phyloP scores from a whole-genome alignment of 2,888 invertebrate species.

The Drosophila imparisetae region DNA sequence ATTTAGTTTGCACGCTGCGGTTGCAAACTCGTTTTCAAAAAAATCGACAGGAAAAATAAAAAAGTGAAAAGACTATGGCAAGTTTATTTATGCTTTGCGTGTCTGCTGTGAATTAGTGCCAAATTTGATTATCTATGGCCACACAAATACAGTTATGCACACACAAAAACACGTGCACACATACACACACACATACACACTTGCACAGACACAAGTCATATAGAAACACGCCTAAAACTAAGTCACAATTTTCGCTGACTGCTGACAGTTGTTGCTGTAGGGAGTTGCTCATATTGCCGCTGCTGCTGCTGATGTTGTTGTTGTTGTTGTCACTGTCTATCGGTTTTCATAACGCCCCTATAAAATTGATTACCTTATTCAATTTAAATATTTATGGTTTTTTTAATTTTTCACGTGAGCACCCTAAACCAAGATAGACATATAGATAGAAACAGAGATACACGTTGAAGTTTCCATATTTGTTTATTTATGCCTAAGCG shows the following conservation, averaged over 20 bases:
- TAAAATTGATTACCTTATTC: slow-evolving; percentile 76
- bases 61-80: slow-evolving; percentile 62
- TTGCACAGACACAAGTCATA: slow-evolving; percentile 24
- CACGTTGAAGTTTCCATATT: neutral
- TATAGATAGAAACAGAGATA: neutral
- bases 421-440: neutral
- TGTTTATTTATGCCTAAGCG: slow-evolving; percentile 43
- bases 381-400: slow-evolving; percentile 66
- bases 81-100: slow-evolving; percentile 81
- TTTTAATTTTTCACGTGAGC: slow-evolving; percentile 43
- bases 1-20: slow-evolving; percentile 56
- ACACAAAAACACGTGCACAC: slow-evolving; percentile 31
- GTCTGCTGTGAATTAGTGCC: slow-evolving; percentile 80
- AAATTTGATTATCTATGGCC: slow-evolving; percentile 80
- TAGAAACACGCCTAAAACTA: slow-evolving; percentile 68
- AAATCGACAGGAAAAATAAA: slow-evolving; percentile 41
- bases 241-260: slow-evolving; percentile 59
- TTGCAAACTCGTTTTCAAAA: slow-evolving; percentile 51
- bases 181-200: slow-evolving; percentile 12
- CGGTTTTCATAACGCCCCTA: slow-evolving; percentile 48
- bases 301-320: slow-evolving; percentile 18
- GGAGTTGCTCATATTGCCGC: slow-evolving; percentile 27
- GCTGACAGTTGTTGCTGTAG: slow-evolving; percentile 35
- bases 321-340: slow-evolving; percentile 26
- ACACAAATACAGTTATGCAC: slow-evolving; percentile 38